These are phyloP conservation scores for Hydropotes inermis DNA, from an alignment of 2,113 vertebrate species.

Conservation along the genomic window DNA sequence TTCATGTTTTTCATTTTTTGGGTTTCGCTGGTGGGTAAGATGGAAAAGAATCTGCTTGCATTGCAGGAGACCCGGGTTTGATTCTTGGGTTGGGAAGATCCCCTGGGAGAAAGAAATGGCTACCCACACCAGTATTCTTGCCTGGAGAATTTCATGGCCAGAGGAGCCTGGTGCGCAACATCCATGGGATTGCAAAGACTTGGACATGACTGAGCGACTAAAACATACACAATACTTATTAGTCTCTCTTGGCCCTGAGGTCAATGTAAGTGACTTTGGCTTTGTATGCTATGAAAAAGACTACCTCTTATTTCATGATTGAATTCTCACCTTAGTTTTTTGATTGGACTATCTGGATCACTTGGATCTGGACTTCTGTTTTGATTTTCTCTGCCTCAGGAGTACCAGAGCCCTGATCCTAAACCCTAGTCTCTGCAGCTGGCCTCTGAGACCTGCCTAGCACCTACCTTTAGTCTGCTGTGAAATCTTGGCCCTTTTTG, in stretches of 20 bases:
- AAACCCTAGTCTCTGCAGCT: background rate
- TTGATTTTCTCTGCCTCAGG: background rate
- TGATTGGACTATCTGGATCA: background rate
- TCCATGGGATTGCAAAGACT: background rate
- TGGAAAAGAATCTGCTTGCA: background rate
- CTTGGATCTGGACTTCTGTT: background rate
- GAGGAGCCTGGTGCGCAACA: background rate
- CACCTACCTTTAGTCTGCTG: background rate
- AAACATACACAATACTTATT: background rate
- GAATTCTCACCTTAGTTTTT: background rate
- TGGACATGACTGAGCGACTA: background rate
- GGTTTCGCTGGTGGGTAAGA: background rate
- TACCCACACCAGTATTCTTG: background rate
- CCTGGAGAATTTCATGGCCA: background rate
- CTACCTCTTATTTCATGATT: background rate
- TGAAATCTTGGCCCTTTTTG: background rate
- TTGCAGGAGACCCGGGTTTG: background rate
- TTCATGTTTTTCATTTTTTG: background rate
- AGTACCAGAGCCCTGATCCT: background rate
- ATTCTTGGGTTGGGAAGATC: background rate
- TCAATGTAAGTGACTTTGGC: background rate
- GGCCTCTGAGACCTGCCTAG: background rate
- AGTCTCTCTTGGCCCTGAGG: background rate
- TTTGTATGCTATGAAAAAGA: background rate
- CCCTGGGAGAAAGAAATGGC: background rate